Conservation (phyloP, 2,797 vertebrate genomes). For the Pogoniulus pusillus region DNA sequence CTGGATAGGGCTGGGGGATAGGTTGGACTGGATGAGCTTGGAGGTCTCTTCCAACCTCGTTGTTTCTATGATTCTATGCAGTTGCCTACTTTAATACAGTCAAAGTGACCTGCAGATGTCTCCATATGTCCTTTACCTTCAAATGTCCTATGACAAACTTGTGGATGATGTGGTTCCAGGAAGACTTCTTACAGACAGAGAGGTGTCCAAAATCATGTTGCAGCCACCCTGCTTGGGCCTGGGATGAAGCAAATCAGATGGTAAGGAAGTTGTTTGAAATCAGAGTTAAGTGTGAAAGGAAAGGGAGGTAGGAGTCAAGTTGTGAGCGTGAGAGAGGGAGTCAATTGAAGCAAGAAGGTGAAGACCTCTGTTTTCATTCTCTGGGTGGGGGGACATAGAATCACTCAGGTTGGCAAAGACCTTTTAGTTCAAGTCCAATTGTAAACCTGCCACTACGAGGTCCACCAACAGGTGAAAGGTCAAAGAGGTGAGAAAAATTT, state of each 20-base stretch:
- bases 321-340: background rate
- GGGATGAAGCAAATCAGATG: background rate
- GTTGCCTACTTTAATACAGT: background rate
- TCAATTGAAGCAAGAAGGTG: background rate
- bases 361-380: background rate
- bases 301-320: background rate
- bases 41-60: no score
- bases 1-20: no score
- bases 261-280: background rate
- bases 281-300: background rate
- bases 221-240: conserved; percentile 90
- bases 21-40: no score
- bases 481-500: background rate
- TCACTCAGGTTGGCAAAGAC: background rate
- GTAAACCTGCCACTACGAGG: background rate
- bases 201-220: conserved; percentile 90
- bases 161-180: conserved; percentile 91
- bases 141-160: conserved; percentile 93
- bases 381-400: background rate
- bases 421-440: background rate
- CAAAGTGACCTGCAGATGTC: background rate
- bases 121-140: conserved; percentile 81
- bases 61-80: no score
- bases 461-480: background rate
- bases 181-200: conserved; percentile 90